Conservation (phyloP, 2,797 vertebrate genomes). For the Erethizon dorsatum region DNA sequence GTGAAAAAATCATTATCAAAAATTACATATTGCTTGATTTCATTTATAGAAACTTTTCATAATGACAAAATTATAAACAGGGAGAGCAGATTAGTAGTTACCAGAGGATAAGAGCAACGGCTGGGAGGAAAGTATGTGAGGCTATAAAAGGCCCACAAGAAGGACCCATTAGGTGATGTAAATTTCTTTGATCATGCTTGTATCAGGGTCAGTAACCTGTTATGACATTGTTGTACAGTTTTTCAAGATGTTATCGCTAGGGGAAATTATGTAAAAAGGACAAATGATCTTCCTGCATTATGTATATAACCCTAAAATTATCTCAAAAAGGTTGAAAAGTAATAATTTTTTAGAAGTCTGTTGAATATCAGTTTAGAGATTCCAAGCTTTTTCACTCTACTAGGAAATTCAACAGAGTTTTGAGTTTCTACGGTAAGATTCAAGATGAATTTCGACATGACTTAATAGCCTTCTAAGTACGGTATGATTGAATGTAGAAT, state of each 20-base stretch:
- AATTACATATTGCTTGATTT: not conserved
- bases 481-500: not conserved
- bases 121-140: not conserved
- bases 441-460: not conserved
- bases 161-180: not conserved
- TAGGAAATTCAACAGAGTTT: not conserved
- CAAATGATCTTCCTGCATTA: not conserved
- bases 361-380: not conserved
- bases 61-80: not conserved
- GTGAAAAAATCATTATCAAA: not conserved
- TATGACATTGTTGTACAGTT: not conserved
- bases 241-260: not conserved
- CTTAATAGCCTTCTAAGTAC: not conserved
- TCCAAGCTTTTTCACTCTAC: not conserved
- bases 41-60: not conserved
- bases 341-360: not conserved
- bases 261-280: not conserved
- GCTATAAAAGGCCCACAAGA: not conserved
- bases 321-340: constrained; percentile 24
- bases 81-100: not conserved
- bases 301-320: not conserved
- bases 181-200: not conserved
- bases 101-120: not conserved
- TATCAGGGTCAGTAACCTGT: not conserved
- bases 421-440: not conserved